A percentile compares a stretch with the other conserved stretches of the same genome.
These are phyloP conservation scores for Papilio glaucus DNA, from an alignment of 1,140 invertebrate genomes.

Conservation along the genomic window DNA sequence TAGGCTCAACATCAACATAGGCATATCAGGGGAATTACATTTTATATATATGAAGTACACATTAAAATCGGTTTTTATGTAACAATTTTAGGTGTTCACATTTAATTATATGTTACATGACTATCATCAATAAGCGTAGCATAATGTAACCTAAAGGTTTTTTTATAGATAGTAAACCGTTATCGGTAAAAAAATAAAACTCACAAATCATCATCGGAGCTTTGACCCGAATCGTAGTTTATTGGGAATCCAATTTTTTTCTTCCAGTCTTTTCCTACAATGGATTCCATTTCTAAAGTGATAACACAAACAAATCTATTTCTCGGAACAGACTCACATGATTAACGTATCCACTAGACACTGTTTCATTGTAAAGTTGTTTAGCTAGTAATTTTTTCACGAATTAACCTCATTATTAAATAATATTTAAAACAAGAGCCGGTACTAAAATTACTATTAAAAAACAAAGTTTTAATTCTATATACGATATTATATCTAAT, in stretches of 20 bases:
- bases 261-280: constrained; percentile 67
- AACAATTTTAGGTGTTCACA: too few relatives aligned
- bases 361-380: not conserved
- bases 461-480: not conserved
- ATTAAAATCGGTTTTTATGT: too few relatives aligned
- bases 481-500: not conserved
- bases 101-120: constrained; percentile 1
- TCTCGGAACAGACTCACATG: constrained; percentile 46
- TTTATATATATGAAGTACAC: too few relatives aligned
- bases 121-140: not conserved
- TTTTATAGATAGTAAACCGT: not conserved
- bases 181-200: constrained; percentile 44
- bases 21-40: too few relatives aligned
- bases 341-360: constrained; percentile 41
- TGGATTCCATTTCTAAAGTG: constrained; percentile 52
- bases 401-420: not conserved
- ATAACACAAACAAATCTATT: constrained; percentile 35
- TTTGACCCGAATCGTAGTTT: constrained; percentile 67
- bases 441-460: not conserved
- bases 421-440: not conserved
- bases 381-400: not conserved
- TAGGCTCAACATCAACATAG: too few relatives aligned
- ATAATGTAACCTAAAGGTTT: constrained; percentile 1
- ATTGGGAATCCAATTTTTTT: constrained; percentile 67
- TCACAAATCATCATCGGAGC: constrained; percentile 73